Evolutionary conservation across 2,797 vertebrate species (phyloP).

Genomic region (Darevskia nairensis): DNA sequence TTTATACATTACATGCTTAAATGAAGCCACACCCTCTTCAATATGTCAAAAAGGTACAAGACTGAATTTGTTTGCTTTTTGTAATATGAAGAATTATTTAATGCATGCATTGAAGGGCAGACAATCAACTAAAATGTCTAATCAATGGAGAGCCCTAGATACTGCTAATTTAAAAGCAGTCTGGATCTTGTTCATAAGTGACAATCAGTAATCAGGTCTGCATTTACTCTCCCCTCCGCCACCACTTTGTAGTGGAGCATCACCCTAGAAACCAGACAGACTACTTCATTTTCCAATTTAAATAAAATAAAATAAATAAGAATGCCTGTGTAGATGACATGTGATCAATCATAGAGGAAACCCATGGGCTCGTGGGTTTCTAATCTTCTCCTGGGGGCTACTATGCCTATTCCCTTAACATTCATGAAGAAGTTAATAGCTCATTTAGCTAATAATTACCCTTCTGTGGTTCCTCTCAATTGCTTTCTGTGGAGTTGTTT

Average conservation of each 20-base stretch:
- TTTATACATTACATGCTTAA: neutral
- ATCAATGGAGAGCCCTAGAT: neutral
- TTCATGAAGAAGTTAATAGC: constrained; percentile 46
- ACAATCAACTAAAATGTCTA: neutral
- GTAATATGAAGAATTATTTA: neutral
- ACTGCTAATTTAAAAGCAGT: neutral
- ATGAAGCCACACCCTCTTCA: neutral
- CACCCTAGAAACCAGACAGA: neutral
- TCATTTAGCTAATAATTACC: constrained; percentile 51
- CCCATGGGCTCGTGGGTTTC: neutral
- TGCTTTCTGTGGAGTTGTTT: constrained; percentile 34
- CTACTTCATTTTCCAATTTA: neutral
- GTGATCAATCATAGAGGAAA: constrained; percentile 48
- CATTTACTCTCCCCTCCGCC: neutral
- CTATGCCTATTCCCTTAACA: constrained; percentile 44
- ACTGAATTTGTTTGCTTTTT: neutral
- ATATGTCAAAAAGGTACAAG: neutral
- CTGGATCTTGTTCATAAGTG: neutral
- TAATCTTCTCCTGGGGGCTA: constrained; percentile 11
- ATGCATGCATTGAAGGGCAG: neutral
- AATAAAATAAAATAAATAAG: constrained; percentile 24
- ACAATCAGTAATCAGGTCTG: neutral
- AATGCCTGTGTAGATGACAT: neutral
- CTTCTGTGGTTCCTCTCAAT: constrained; percentile 45
- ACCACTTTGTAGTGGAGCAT: neutral